Base-by-base conservation (phyloP, 2,797 vertebrate genomes). In the Phoebastria nigripes region DNA sequence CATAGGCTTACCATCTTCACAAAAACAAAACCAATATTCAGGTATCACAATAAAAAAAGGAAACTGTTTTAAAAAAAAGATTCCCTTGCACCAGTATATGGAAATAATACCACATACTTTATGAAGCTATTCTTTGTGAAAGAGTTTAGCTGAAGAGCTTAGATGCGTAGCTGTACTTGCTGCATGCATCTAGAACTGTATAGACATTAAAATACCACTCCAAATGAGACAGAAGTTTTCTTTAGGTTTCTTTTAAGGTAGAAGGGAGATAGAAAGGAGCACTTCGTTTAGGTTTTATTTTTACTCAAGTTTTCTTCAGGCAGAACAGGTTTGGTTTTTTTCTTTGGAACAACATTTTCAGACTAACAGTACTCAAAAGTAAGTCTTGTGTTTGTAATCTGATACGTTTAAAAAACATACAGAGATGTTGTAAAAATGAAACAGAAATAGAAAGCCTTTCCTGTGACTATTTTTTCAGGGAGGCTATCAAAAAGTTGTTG, bases 1-100 rank as follows among this genome's bases (percentile, higher is more conserved):
- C 99, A 99, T 99, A 62, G 99, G 99, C 89, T 99, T 99, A 35
- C 99, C 99, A 98, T 99, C 99, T 99, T 96, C 47, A 92, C 78
- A 89, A 90, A 91, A 80, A 70, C 20, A 93, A 85, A 81, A 65
- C 2, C 37, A 61, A 17, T 1, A 20, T 13, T 89, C 49, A 89
- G 29, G 10, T 26, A 77, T 82, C 7, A 1, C 0, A 7, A 51
- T 12, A 25, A 52, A 74, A 88, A 58, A 63, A 79, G 4, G 3
- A 28, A 83, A 7, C 6, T 17, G 13, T 13, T 87, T 69, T 12
- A 31, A 14, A 37, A 71, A 67, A 59, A 35, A 24, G 1, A 39
- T 24, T 25, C 33, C 15, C 9, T n/a, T 71, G 41, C 33, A 47
- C 3, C 54, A 72, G 33, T 22, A 19, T 0, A 2, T 56, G 19